Evolutionary conservation across 2,888 invertebrate species (phyloP), one percentile per base, ranked within the genome.

Genomic region (Frankliniella intonsa): DNA sequence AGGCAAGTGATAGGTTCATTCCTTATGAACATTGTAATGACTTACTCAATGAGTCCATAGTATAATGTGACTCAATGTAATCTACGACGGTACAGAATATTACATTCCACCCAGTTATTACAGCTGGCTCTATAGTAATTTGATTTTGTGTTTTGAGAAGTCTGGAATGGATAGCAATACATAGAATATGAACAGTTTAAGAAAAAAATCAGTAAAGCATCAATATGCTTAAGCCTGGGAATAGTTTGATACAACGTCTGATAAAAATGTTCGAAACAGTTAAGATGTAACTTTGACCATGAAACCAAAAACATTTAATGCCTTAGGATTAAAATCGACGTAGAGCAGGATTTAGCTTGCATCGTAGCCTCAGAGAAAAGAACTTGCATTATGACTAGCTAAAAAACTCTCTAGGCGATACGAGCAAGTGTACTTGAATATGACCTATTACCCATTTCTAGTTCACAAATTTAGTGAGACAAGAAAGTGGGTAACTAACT

Each of bases 251-350:
- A 7, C 65, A n/a, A 19, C n/a, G n/a, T 22, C 9, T 69, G 22
- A 69, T 22, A 69, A 69, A 69, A 69, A 69, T 69, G 22, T 69
- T 22, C n/a, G n/a, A 11, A 69, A 69, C 69, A 69, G 22, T 69
- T 69, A 22, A 22, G 22, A 69, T 22, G 38, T 38, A 38, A 38
- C 5, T n/a, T 22, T 11, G 11, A 22, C 69, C 69, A 22, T 22
- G 22, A 22, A 22, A 69, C n/a, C 69, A 69, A 22, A 22, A 69
- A 69, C n/a, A 69, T 69, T n/a, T 22, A 69, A 22, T 22, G 8
- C 11, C 65, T 69, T 69, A 69, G 22, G 22, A 69, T 22, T 69
- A 69, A 69, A n/a, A 69, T 69, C 9, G 69, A 69, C 69, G 22
- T 69, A 22, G 22, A 69, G 69, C 22, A 22, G 25, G 22, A 69